These are phyloP conservation scores for Oreocharis arfaki DNA, from an alignment of 2,113 vertebrate genomes.

Conservation along the genomic window DNA sequence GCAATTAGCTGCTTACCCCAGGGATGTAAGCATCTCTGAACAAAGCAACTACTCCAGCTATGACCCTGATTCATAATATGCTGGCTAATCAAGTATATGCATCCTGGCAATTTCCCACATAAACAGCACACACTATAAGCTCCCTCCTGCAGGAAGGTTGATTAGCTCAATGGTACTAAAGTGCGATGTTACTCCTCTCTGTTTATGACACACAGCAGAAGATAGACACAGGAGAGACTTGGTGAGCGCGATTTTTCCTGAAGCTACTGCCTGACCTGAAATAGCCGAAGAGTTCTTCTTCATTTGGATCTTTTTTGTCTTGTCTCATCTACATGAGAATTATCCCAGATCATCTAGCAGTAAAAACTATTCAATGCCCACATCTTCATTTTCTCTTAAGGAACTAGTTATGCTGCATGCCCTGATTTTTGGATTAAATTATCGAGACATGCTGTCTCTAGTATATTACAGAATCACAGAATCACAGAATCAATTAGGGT, in stretches of 20 bases:
- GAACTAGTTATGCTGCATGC: not conserved
- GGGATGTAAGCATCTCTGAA: constrained; percentile 30
- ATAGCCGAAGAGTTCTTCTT: not conserved
- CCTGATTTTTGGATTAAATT: not conserved
- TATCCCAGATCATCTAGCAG: not conserved
- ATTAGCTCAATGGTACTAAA: not conserved
- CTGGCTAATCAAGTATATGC: not conserved
- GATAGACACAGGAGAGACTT: not conserved
- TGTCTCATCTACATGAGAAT: not conserved
- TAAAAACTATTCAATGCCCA: not conserved
- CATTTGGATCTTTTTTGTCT: constrained; percentile 13
- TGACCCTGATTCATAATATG: constrained; percentile 39
- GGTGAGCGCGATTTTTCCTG: not conserved
- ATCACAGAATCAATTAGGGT: not conserved
- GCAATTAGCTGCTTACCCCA: constrained; percentile 34
- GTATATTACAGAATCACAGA: not conserved
- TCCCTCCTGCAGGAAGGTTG: constrained; percentile 4
- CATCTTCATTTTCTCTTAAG: not conserved
- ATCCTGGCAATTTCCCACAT: constrained; percentile 17
- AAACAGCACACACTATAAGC: not conserved
- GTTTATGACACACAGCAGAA: not conserved
- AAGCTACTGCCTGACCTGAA: not conserved
- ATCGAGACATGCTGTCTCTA: not conserved
- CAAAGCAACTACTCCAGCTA: constrained; percentile 43
- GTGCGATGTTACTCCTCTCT: not conserved